Evolutionary conservation across 2,113 vertebrate genomes (phyloP), one percentile per base, ranked within the genome.

Genomic region (Okapia johnstoni): DNA sequence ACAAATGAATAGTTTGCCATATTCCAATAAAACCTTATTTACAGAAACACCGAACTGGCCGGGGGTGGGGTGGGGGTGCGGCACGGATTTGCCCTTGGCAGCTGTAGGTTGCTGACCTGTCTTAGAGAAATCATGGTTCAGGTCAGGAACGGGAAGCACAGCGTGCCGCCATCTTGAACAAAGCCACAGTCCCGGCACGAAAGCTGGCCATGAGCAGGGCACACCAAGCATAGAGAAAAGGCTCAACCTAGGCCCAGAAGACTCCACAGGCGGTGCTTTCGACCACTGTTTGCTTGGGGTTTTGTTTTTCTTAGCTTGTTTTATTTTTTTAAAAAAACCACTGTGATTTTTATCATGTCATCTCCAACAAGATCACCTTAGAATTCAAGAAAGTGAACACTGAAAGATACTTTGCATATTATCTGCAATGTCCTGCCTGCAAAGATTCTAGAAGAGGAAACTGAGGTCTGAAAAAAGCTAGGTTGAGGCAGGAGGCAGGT

Each of bases 121-220:
- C 60, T 60, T 1, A 23, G 36, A 86, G 30, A 36, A 77, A 43
- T 5, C 15, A 2, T 14, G 58, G n/a, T 4, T 58, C 16, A 6
- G 80, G 26, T 4, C 0, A 2, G 21, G 30, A 4, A 7, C 21
- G 6, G 26, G 60, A n/a, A 30, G 52, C 40, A 6, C 66, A 17
- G 21, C 28, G 10, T 3, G 3, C 19, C 19, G 21, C 30, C 13
- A 6, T 14, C 70, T 5, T 28, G 33, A 63, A 63, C 54, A 48
- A 87, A 83, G 16, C 6, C 16, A 4, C 0, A 3, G 36, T 33
- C 21, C 33, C 0, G 8, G 7, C 1, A 14, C 46, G 30, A 87
- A 60, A 15, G 23, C 25, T 1, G 43, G 23, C 60, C 12, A 2
- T 0, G 12, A 43, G 46, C 5, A 17, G 23, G 0, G 7, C 21